Evolutionary conservation across 1,140 invertebrate species (phyloP).

Genomic region (Drosophila melanica): DNA sequence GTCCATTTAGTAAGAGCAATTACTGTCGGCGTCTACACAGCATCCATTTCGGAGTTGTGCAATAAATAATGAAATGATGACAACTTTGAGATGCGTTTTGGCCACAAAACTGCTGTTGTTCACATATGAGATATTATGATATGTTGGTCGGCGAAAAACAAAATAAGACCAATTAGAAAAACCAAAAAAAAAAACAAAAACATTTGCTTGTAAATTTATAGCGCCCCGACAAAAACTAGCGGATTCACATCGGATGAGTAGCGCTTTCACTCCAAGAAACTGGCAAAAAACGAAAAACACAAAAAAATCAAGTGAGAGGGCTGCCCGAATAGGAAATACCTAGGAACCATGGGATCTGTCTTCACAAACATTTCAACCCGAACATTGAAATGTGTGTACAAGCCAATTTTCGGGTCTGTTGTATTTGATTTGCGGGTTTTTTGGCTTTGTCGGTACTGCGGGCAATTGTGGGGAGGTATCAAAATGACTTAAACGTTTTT

Average conservation of each 20-base stretch:
- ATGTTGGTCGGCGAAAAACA: slow-evolving; percentile 19
- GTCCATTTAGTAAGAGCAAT: slow-evolving; percentile 71
- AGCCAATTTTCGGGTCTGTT: no score
- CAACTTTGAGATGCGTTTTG: slow-evolving; percentile 19
- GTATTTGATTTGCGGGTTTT: no score
- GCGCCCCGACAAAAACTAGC: slow-evolving; percentile 18
- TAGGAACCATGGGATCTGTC: no score
- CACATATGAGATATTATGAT: not conserved
- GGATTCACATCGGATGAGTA: slow-evolving; percentile 50
- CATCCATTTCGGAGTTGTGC: slow-evolving; percentile 40
- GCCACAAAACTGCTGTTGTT: not conserved
- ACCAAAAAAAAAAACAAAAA: no score
- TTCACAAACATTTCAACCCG: no score
- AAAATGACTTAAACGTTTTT: no score
- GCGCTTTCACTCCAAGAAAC: slow-evolving; percentile 64
- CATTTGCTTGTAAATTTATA: slow-evolving; percentile 45
- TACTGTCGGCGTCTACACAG: slow-evolving; percentile 59
- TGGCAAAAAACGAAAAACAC: not conserved
- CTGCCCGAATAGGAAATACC: no score
- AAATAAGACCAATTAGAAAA: slow-evolving; percentile 62
- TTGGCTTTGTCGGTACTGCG: no score
- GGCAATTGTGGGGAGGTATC: no score
- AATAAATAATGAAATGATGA: slow-evolving; percentile 56
- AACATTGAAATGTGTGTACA: no score
- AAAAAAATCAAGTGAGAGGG: no score